phyloP scores from a whole-genome alignment of 2,113 vertebrate species.

The Psephotus haematonotus region DNA sequence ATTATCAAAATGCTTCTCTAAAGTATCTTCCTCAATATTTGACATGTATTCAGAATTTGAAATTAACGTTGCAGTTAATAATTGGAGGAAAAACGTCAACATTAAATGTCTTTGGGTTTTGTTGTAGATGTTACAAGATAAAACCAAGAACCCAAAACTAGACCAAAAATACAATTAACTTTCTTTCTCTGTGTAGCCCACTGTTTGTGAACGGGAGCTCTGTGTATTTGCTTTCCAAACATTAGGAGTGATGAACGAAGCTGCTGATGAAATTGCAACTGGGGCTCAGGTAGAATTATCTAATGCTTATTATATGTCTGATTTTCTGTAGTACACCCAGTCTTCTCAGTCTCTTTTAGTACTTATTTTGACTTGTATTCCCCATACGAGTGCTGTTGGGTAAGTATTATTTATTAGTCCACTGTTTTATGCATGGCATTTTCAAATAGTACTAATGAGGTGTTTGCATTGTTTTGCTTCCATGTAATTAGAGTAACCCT shows the following conservation, averaged over 20 bases:
- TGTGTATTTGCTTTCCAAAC: conserved; percentile 94
- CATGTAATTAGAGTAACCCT: conserved; percentile 15
- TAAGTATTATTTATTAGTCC: not conserved
- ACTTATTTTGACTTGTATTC: not conserved
- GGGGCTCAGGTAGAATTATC: not conserved
- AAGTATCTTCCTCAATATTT: not conserved
- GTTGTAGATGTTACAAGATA: not conserved
- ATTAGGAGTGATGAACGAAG: conserved; percentile 91
- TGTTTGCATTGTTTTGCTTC: conserved; percentile 13
- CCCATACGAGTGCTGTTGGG: not conserved
- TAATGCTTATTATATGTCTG: not conserved
- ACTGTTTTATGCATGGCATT: not conserved
- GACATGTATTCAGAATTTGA: not conserved
- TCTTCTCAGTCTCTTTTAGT: not conserved
- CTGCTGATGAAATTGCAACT: conserved; percentile 92
- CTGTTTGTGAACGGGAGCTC: conserved; percentile 89
- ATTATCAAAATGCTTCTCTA: not conserved
- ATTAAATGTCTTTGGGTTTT: not conserved
- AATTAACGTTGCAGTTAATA: not conserved
- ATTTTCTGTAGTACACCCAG: not conserved
- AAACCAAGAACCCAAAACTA: not conserved
- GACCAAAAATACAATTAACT: not conserved
- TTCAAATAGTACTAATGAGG: not conserved
- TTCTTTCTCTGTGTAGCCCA: conserved; percentile 75
- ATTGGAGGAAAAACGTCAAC: not conserved